Evolutionary conservation across 1,140 invertebrate species (phyloP).

Genomic region (Batillaria attramentaria): DNA sequence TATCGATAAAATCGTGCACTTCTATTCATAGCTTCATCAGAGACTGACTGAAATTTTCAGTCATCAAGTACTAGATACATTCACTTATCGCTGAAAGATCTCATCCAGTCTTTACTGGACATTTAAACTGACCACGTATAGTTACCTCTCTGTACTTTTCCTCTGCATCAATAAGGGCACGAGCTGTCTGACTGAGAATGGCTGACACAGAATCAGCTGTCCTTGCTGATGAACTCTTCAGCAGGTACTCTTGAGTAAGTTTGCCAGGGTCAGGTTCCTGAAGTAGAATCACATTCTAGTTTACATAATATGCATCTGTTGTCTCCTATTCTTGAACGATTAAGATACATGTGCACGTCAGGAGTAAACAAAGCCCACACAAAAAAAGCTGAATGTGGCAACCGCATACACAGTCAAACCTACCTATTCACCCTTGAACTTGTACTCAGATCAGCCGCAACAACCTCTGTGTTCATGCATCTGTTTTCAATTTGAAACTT

Average conservation of each 20-base stretch:
- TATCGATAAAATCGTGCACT: no score
- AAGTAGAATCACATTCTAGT: not conserved
- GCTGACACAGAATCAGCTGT: slow-evolving; percentile 22
- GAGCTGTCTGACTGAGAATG: slow-evolving; percentile 15
- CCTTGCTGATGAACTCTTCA: slow-evolving; percentile 6
- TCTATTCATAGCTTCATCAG: no score
- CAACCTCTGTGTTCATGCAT: no score
- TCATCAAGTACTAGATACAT: no score
- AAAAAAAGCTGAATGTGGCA: not conserved
- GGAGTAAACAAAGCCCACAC: not conserved
- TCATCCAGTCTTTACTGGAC: no score
- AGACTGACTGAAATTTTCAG: no score
- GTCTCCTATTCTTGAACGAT: not conserved
- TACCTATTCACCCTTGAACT: no score
- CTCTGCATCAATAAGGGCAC: slow-evolving; percentile 15
- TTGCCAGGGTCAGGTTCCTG: slow-evolving; percentile 9
- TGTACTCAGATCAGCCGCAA: no score
- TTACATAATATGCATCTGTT: not conserved
- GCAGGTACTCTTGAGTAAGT: slow-evolving; percentile 5
- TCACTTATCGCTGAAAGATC: no score
- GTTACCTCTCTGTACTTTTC: slow-evolving; percentile 25
- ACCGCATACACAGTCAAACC: not conserved
- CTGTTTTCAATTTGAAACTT: no score
- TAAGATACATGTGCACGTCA: not conserved
- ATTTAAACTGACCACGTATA: no score